A percentile compares a stretch with the other conserved stretches of the same genome.
These are phyloP conservation scores for Drosophila equinoxialis DNA, from an alignment of 1,140 invertebrate genomes.

Conservation along the genomic window DNA sequence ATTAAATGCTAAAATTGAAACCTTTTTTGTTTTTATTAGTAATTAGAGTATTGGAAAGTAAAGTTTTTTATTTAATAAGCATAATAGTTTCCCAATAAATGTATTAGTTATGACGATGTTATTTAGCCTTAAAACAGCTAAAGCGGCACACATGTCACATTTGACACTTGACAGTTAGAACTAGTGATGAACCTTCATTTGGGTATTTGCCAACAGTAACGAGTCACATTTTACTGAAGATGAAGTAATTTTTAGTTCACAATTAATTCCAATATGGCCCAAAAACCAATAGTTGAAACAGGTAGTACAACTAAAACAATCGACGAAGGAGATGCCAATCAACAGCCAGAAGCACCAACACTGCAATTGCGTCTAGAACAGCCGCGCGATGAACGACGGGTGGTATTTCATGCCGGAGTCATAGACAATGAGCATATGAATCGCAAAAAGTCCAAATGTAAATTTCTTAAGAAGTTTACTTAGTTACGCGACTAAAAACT, in stretches of 20 bases:
- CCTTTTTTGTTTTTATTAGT: not conserved
- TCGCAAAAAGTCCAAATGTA: constrained; percentile 97
- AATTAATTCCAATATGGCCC: constrained; percentile 53
- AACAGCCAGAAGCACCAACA: constrained; percentile 84
- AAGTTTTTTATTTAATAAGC: not conserved
- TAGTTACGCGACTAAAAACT: too few species aligned
- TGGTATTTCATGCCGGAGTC: constrained; percentile 93
- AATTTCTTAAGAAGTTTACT: constrained; percentile 51
- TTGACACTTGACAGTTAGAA: not conserved
- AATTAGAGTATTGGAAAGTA: not conserved
- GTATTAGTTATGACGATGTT: not conserved
- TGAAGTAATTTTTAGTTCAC: constrained; percentile 1
- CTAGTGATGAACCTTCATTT: not conserved
- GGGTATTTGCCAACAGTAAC: not conserved
- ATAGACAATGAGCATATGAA: constrained; percentile 97
- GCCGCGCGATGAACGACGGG: constrained; percentile 90
- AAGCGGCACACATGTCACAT: not conserved
- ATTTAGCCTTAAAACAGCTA: not conserved
- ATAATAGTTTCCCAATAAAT: not conserved
- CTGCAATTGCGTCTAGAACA: constrained; percentile 87
- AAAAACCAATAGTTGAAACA: constrained; percentile 24
- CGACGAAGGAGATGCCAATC: constrained; percentile 41
- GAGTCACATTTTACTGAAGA: not conserved
- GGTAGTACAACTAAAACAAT: constrained; percentile 29
- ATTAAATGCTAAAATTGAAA: not conserved